Conservation (phyloP, 2,888 invertebrate genomes). For the Drosophila colorata region DNA sequence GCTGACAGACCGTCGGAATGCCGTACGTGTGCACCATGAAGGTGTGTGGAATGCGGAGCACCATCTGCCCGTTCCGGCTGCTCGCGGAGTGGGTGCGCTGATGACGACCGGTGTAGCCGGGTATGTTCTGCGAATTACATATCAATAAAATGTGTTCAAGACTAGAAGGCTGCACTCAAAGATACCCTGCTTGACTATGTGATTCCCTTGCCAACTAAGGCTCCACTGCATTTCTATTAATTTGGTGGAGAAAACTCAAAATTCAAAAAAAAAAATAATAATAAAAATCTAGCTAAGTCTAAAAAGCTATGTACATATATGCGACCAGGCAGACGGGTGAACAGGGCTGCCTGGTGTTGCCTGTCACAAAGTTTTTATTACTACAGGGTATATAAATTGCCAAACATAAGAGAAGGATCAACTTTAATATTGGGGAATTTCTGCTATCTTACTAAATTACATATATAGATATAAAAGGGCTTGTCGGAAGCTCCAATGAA, state of each 20-base stretch:
- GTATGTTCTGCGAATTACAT: slow-evolving; percentile 79
- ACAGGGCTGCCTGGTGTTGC: neutral
- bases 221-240: neutral
- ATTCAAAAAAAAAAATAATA: neutral
- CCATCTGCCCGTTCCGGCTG: slow-evolving; percentile 84
- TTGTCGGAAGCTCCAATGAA: too few relatives aligned
- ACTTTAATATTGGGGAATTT: too few relatives aligned
- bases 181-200: slow-evolving; percentile 4
- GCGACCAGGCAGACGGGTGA: neutral
- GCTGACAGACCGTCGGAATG: slow-evolving; percentile 97
- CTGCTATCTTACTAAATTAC: too few relatives aligned
- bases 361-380: neutral
- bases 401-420: neutral
- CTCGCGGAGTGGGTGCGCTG: slow-evolving; percentile 88
- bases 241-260: neutral
- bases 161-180: neutral
- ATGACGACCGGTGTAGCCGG: slow-evolving; percentile 87
- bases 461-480: too few relatives aligned
- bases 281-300: too few relatives aligned
- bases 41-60: slow-evolving; percentile 94
- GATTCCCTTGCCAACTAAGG: neutral
- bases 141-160: neutral
- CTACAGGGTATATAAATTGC: neutral
- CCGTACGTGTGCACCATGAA: slow-evolving; percentile 99
- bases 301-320: neutral